A percentile compares a stretch with the other conserved stretches of the same genome.
These are phyloP conservation scores for Spisula solida DNA, from an alignment of 2,888 invertebrate genomes.

Conservation along the genomic window DNA sequence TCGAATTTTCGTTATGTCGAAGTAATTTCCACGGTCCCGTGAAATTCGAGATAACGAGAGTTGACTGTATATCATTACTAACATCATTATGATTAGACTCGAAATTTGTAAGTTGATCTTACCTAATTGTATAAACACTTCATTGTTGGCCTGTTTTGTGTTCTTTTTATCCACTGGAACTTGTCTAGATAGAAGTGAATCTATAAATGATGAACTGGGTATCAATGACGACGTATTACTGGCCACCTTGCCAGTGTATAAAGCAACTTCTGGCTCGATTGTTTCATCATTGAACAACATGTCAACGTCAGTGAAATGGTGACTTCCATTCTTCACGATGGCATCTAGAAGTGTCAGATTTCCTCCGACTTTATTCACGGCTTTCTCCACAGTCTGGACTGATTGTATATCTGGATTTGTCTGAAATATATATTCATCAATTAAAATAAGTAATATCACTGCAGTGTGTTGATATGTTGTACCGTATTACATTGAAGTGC, in stretches of 20 bases:
- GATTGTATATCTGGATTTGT: constrained; percentile 54
- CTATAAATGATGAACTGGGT: constrained; percentile 49
- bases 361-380: constrained; percentile 71
- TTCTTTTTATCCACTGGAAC: background rate
- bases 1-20: too few relatives aligned
- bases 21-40: too few relatives aligned
- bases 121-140: constrained; percentile 30
- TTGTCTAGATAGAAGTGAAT: constrained; percentile 14
- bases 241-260: background rate
- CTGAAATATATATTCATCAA: constrained; percentile 47
- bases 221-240: constrained; percentile 26
- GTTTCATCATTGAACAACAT: background rate
- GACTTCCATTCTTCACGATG: constrained; percentile 64
- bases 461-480: too few relatives aligned
- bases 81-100: too few relatives aligned
- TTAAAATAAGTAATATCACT: too few relatives aligned
- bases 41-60: too few relatives aligned
- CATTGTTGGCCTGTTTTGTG: background rate
- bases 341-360: constrained; percentile 69
- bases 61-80: too few relatives aligned
- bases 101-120: too few relatives aligned
- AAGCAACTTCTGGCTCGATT: constrained; percentile 7
- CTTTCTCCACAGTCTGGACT: constrained; percentile 69
- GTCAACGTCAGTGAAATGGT: constrained; percentile 46
- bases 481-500: too few relatives aligned